Conservation (phyloP, 30 jellyfish, hydroid and myxozoan genomes). For the Aurelia coerulea region DNA sequence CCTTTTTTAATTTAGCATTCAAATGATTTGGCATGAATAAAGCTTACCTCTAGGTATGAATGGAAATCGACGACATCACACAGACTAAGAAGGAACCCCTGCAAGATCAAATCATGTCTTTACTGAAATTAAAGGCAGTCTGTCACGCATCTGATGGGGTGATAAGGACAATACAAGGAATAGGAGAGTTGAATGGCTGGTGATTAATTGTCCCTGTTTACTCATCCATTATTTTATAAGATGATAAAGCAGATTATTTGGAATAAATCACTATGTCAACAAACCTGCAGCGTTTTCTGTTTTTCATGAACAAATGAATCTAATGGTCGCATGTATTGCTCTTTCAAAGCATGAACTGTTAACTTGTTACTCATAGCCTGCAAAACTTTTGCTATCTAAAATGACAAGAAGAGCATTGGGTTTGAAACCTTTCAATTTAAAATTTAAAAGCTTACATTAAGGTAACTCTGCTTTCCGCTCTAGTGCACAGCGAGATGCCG, state of each 20-base stretch:
- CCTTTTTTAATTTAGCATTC: too few species aligned
- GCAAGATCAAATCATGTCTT: background rate
- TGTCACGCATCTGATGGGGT: too few species aligned
- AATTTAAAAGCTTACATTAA: background rate
- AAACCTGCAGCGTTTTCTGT: slow-evolving; percentile 86
- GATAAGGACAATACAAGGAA: too few species aligned
- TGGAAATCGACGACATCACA: slow-evolving; percentile 98
- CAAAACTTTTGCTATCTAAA: slow-evolving; percentile 88
- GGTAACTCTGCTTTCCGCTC: background rate
- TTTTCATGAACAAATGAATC: slow-evolving; percentile 76
- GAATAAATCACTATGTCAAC: background rate
- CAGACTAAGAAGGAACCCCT: slow-evolving; percentile 78
- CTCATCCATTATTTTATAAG: too few species aligned
- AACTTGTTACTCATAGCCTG: slow-evolving; percentile 98
- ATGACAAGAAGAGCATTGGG: slow-evolving; percentile 7
- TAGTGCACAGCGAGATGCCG: too few species aligned
- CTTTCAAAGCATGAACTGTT: slow-evolving; percentile 82
- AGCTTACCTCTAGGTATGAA: slow-evolving; percentile 87
- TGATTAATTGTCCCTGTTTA: too few species aligned
- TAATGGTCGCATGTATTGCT: slow-evolving; percentile 90
- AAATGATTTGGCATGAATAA: too few species aligned
- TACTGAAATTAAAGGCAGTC: too few species aligned
- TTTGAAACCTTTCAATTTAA: background rate
- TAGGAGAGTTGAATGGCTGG: too few species aligned
- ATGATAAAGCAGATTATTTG: too few species aligned